These are phyloP conservation scores for Serrognathus titanus DNA, from an alignment of 2,888 invertebrate species.

Conservation along the genomic window DNA sequence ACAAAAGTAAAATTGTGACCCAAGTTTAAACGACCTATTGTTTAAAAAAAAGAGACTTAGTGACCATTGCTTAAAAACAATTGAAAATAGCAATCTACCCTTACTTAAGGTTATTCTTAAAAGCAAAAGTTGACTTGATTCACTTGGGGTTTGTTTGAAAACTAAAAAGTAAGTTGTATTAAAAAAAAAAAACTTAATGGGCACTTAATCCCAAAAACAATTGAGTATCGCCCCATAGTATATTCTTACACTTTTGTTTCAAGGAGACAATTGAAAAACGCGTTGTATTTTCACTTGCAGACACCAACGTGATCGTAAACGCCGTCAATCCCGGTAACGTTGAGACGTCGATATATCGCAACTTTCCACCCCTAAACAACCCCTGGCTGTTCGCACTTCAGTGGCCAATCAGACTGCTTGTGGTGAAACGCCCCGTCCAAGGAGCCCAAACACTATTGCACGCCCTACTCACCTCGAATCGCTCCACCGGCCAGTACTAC, in stretches of 20 bases:
- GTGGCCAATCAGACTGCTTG: slow-evolving; percentile 43
- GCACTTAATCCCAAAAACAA: too few species aligned
- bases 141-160: too few species aligned
- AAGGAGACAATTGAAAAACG: neutral
- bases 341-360: slow-evolving; percentile 46
- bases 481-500: slow-evolving; percentile 44
- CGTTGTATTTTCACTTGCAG: slow-evolving; percentile 31
- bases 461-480: slow-evolving; percentile 41
- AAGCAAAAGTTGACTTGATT: too few species aligned
- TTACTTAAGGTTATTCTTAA: too few species aligned
- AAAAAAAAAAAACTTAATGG: too few species aligned
- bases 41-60: too few species aligned
- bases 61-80: too few species aligned
- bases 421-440: slow-evolving; percentile 46
- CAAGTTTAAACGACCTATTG: too few species aligned
- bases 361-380: slow-evolving; percentile 43
- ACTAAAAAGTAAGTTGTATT: too few species aligned
- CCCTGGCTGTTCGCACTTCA: slow-evolving; percentile 42
- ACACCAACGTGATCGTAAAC: slow-evolving; percentile 45
- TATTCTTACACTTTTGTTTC: neutral
- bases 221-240: too few species aligned
- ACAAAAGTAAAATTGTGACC: too few species aligned
- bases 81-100: too few species aligned
- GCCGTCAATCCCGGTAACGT: slow-evolving; percentile 50
- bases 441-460: slow-evolving; percentile 48